Percentiles rank a stretch among this genome's conserved stretches.
Evolutionary conservation across 2,888 invertebrate genomes (phyloP).

Genomic region (Diarsia brunnea): DNA sequence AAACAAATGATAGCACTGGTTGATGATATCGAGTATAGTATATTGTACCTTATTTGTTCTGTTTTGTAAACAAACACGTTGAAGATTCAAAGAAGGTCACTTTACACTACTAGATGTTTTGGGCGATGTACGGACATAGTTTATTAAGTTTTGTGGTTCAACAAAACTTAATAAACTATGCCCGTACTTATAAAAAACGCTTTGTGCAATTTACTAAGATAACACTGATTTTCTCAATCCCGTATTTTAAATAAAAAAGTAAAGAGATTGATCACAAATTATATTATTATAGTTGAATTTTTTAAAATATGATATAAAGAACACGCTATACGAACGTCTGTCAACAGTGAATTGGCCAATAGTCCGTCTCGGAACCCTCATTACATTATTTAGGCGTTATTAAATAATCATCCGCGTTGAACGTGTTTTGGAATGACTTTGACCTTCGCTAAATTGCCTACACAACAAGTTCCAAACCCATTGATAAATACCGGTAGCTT

Average conservation of each 20-base stretch:
- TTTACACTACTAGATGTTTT: background rate
- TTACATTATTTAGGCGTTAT: background rate
- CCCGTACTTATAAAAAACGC: no score
- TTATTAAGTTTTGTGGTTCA: no score
- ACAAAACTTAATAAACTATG: no score
- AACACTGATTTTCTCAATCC: background rate
- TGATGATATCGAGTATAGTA: background rate
- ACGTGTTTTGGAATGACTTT: slow-evolving; percentile 1
- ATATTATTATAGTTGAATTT: no score
- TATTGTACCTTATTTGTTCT: background rate
- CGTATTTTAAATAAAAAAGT: background rate
- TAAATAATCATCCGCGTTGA: background rate
- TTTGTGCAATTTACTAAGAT: background rate
- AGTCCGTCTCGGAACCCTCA: background rate
- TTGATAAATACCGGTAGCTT: background rate
- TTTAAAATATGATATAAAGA: background rate
- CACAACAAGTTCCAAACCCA: background rate
- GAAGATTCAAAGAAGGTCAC: background rate
- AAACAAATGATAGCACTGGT: background rate
- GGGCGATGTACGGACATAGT: no score
- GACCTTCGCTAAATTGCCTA: slow-evolving; percentile 18
- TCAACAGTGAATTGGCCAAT: background rate
- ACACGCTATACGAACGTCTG: background rate
- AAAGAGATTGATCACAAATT: background rate
- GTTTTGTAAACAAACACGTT: slow-evolving; percentile 6